phyloP scores from a whole-genome alignment of 1,140 invertebrate species.

The Oncopeltus fasciatus region DNA sequence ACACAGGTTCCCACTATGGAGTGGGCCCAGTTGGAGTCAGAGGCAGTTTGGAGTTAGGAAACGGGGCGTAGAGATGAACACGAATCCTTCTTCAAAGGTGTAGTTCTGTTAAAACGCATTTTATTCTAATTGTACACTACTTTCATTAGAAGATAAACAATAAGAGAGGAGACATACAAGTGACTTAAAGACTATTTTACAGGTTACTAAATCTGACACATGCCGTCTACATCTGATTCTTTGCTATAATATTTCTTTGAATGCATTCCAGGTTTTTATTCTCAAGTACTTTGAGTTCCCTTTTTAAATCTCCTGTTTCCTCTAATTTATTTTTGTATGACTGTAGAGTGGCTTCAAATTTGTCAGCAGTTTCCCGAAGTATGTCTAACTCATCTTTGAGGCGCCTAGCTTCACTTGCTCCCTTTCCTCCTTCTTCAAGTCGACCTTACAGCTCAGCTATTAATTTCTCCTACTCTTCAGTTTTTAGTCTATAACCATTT shows the following conservation, averaged over 20 bases:
- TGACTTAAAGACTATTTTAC: too few species aligned
- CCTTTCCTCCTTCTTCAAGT: slow-evolving; percentile 62
- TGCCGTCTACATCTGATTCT: too few species aligned
- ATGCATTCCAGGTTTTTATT: slow-evolving; percentile 85
- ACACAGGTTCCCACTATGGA: too few species aligned
- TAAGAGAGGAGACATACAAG: too few species aligned
- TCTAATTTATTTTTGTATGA: slow-evolving; percentile 91
- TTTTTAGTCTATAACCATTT: slow-evolving; percentile 73
- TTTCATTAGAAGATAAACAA: too few species aligned
- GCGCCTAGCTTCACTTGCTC: slow-evolving; percentile 54
- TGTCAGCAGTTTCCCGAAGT: slow-evolving; percentile 74
- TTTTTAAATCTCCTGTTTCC: slow-evolving; percentile 75
- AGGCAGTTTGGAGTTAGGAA: background rate
- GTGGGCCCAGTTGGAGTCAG: background rate
- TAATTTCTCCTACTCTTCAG: slow-evolving; percentile 65
- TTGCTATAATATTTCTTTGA: too few species aligned
- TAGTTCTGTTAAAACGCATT: too few species aligned
- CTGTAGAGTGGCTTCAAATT: slow-evolving; percentile 72
- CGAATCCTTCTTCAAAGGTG: background rate
- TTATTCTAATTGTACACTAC: too few species aligned
- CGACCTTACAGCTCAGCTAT: slow-evolving; percentile 58
- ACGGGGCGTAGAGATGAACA: background rate
- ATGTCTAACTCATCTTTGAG: slow-evolving; percentile 90
- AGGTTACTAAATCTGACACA: too few species aligned
- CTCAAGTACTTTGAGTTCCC: slow-evolving; percentile 76